Percentiles rank a stretch among this genome's conserved stretches.
Conservation (phyloP, 2,113 vertebrate genomes). For the Orientallactaga bullata region DNA sequence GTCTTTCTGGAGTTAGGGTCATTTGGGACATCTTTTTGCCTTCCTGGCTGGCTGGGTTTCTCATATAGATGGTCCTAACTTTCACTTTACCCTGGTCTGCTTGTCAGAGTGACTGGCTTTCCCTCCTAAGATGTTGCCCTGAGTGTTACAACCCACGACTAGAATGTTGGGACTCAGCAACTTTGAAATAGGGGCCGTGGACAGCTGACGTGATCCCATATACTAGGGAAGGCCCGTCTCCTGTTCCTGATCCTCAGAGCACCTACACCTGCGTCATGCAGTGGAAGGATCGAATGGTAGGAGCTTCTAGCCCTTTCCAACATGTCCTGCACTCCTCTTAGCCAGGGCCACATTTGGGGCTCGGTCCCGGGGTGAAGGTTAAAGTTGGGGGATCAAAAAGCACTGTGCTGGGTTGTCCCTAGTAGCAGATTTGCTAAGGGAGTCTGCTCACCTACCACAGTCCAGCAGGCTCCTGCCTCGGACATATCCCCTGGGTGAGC, state of each 20-base stretch:
- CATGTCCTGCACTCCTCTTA: background rate
- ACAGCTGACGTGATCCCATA: background rate
- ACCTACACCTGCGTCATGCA: background rate
- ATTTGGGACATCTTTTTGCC: background rate
- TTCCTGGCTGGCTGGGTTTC: background rate
- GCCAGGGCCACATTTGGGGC: background rate
- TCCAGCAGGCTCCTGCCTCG: background rate
- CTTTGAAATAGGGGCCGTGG: background rate
- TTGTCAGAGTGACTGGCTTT: background rate
- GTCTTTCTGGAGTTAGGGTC: background rate
- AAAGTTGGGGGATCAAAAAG: background rate
- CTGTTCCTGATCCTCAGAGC: background rate
- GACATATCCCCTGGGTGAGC: accelerated
- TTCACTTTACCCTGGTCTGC: background rate
- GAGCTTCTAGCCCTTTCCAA: background rate
- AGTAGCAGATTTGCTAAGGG: background rate
- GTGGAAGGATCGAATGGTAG: background rate
- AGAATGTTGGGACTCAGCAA: background rate
- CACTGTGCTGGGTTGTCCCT: background rate
- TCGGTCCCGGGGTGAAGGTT: background rate
- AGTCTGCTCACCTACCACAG: background rate
- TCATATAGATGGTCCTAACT: conserved; percentile 19
- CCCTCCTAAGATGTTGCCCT: background rate
- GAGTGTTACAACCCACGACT: background rate
- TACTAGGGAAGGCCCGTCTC: background rate